A percentile compares a stretch with the other conserved stretches of the same genome.
These are phyloP conservation scores for Panzeria rudis DNA, from an alignment of 2,888 invertebrate genomes.

Conservation along the genomic window DNA sequence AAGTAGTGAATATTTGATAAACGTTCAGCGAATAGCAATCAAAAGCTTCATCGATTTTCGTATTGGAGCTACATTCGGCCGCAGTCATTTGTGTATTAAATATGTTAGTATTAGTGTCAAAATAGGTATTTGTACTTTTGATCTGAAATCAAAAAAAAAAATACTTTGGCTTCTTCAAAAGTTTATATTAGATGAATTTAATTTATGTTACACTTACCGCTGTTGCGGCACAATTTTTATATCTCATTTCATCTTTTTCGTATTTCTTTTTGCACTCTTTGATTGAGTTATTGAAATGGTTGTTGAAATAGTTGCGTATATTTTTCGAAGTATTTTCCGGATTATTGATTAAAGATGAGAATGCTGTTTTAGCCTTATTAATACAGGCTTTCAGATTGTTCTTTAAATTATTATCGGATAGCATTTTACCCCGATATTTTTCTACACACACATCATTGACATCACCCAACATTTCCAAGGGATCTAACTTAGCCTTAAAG, in stretches of 20 bases:
- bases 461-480: conserved; percentile 71
- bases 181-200: not conserved
- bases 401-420: conserved; percentile 50
- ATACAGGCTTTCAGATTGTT: conserved; percentile 58
- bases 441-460: conserved; percentile 70
- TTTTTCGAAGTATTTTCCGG: conserved; percentile 63
- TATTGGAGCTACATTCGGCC: conserved; percentile 63
- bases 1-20: conserved; percentile 53
- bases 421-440: conserved; percentile 69
- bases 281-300: conserved; percentile 57
- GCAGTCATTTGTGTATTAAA: conserved; percentile 68
- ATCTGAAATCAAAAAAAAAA: conserved; percentile 52
- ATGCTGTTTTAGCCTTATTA: conserved; percentile 57
- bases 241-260: conserved; percentile 58
- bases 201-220: conserved; percentile 68
- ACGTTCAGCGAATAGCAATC: conserved; percentile 67
- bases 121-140: conserved; percentile 45
- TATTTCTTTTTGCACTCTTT: conserved; percentile 68
- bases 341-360: conserved; percentile 41
- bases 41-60: conserved; percentile 69
- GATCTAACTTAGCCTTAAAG: conserved; percentile 66
- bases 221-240: conserved; percentile 60
- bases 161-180: not conserved
- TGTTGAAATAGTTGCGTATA: conserved; percentile 67
- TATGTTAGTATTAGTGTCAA: conserved; percentile 60